Evolutionary conservation across 2,797 vertebrate genomes (phyloP).

Genomic region (Pristis pectinata): DNA sequence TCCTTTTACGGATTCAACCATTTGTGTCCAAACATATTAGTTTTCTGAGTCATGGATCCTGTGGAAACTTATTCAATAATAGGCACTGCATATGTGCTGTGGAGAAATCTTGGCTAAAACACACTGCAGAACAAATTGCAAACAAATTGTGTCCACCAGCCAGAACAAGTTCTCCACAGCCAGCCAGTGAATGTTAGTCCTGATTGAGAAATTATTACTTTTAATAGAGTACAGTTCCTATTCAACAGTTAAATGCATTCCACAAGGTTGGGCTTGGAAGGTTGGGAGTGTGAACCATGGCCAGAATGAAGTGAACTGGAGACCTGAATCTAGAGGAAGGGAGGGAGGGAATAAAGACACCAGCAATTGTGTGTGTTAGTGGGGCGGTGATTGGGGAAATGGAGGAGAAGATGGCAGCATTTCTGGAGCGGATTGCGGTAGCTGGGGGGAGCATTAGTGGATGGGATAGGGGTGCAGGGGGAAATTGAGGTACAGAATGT

Average conservation of each 20-base stretch:
- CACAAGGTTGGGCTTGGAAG: too few relatives aligned
- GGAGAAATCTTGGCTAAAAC: background rate
- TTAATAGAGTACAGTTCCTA: background rate
- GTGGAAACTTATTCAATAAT: background rate
- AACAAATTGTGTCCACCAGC: background rate
- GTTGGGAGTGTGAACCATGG: too few relatives aligned
- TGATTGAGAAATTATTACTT: background rate
- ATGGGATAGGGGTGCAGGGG: too few relatives aligned
- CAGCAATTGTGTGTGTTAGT: too few relatives aligned
- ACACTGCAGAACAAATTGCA: background rate
- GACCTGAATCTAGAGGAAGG: too few relatives aligned
- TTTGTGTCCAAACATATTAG: background rate
- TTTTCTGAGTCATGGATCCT: conserved; percentile 11
- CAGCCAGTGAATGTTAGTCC: background rate
- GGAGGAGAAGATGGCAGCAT: too few relatives aligned
- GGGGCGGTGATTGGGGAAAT: too few relatives aligned
- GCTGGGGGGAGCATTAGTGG: too few relatives aligned
- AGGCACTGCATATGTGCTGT: background rate
- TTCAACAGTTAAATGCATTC: background rate
- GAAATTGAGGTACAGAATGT: too few relatives aligned
- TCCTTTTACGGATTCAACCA: background rate
- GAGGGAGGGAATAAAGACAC: too few relatives aligned
- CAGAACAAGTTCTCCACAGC: background rate
- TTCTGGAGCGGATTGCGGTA: too few relatives aligned
- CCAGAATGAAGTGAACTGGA: too few relatives aligned